These are phyloP conservation scores for Brachypterus glaber DNA, from an alignment of 2,888 invertebrate species.

Conservation along the genomic window DNA sequence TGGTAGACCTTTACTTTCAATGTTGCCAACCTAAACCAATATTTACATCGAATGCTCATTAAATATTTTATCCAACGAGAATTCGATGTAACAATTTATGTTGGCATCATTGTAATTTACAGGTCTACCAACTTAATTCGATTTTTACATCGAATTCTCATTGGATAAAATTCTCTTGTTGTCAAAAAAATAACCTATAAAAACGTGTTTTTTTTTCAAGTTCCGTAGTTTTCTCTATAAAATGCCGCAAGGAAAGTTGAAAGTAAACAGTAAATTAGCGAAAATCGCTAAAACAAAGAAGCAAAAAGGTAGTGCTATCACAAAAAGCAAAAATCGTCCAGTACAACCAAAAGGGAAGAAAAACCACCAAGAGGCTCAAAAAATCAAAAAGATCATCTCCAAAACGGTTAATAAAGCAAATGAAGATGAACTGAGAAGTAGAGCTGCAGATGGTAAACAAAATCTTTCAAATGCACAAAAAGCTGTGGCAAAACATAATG, in stretches of 20 bases:
- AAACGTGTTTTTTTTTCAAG: too few relatives aligned
- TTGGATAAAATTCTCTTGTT: too few relatives aligned
- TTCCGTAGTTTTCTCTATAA: too few relatives aligned
- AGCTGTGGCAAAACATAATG: slow-evolving; percentile 40
- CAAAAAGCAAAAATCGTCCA: slow-evolving; percentile 55
- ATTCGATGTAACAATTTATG: too few relatives aligned
- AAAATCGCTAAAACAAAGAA: slow-evolving; percentile 45
- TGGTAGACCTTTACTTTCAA: too few relatives aligned
- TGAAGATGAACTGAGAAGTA: slow-evolving; percentile 55
- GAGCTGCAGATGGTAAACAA: slow-evolving; percentile 41
- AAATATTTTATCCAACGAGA: too few relatives aligned
- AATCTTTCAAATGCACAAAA: slow-evolving; percentile 46
- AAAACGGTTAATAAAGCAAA: slow-evolving; percentile 62
- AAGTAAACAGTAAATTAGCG: slow-evolving; percentile 55
- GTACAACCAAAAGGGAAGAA: slow-evolving; percentile 54
- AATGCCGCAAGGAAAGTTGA: slow-evolving; percentile 63
- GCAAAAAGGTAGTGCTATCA: slow-evolving; percentile 46
- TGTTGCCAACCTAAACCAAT: too few relatives aligned
- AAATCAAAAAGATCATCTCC: slow-evolving; percentile 56
- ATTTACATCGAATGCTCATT: too few relatives aligned
- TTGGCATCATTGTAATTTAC: too few relatives aligned
- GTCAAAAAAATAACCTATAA: too few relatives aligned
- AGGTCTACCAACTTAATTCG: too few relatives aligned
- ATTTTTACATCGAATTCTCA: too few relatives aligned
- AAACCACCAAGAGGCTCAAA: slow-evolving; percentile 48